phyloP scores from a whole-genome alignment of 2,888 invertebrate species.

The Drosophila anceps region DNA sequence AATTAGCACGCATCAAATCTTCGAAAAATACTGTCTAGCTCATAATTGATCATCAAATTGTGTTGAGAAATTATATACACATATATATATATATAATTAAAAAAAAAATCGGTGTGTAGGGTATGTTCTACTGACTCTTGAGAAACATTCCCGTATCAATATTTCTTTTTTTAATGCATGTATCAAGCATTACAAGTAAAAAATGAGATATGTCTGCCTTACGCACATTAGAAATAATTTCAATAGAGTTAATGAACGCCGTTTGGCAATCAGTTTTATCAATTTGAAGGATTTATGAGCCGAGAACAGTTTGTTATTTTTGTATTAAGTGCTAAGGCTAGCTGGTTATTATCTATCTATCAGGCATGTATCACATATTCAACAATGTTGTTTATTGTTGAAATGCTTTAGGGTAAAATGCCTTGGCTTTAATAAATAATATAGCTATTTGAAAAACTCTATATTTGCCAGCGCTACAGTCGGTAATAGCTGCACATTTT shows the following conservation, averaged over 20 bases:
- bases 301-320: not conserved
- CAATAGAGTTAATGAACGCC: constrained; percentile 19
- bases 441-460: constrained; percentile 1
- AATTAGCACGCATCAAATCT: no score
- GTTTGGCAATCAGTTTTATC: constrained; percentile 43
- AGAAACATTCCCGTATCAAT: not conserved
- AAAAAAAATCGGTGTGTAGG: no score
- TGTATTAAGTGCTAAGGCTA: not conserved
- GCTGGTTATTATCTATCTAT: constrained; percentile 4
- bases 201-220: constrained; percentile 9
- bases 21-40: no score
- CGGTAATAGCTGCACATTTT: constrained; percentile 38
- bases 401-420: not conserved
- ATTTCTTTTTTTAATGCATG: not conserved
- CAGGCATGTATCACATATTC: not conserved
- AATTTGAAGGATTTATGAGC: constrained; percentile 46
- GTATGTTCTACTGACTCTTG: not conserved
- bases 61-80: no score
- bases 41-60: not conserved
- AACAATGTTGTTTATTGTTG: not conserved
- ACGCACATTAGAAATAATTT: constrained; percentile 10
- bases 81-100: no score
- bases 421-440: not conserved
- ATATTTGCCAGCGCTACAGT: constrained; percentile 13
- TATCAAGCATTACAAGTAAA: not conserved